Conservation (phyloP, 2,888 invertebrate species). For the Tricholauxania praeusta region DNA sequence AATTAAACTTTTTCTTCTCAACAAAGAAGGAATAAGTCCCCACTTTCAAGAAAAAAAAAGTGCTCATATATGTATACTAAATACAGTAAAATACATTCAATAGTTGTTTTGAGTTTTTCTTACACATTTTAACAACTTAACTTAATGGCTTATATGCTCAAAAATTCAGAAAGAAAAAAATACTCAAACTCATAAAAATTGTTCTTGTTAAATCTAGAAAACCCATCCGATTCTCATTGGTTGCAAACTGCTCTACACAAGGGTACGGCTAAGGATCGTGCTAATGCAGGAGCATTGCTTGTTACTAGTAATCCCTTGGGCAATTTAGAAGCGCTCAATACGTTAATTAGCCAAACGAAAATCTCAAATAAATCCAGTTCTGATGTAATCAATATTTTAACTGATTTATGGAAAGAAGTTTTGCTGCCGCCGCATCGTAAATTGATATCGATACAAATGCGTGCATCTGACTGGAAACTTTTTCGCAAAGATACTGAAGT, state of each 20-base stretch:
- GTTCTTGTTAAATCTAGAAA: conserved; percentile 51
- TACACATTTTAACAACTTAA: too few relatives aligned
- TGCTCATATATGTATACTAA: too few relatives aligned
- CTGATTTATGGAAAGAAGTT: conserved; percentile 64
- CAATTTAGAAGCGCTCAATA: conserved; percentile 63
- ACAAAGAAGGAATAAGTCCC: too few relatives aligned
- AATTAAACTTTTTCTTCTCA: too few relatives aligned
- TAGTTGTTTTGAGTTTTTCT: too few relatives aligned
- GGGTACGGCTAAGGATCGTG: conserved; percentile 67
- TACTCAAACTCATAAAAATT: background rate
- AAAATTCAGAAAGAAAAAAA: too few relatives aligned
- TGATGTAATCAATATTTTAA: conserved; percentile 61
- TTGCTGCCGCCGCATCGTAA: conserved; percentile 65
- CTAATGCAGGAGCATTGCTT: conserved; percentile 66
- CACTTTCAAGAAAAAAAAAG: too few relatives aligned
- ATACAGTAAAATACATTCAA: too few relatives aligned
- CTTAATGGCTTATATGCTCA: too few relatives aligned
- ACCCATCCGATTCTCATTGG: conserved; percentile 66
- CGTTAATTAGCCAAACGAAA: conserved; percentile 63
- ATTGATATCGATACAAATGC: conserved; percentile 59
- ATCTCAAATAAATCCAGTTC: conserved; percentile 65
- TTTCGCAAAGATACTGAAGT: conserved; percentile 58
- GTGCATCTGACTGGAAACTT: conserved; percentile 66
- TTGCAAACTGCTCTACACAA: conserved; percentile 66
- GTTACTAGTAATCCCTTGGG: conserved; percentile 67